Base-by-base conservation (phyloP, 2,113 vertebrate species). In the Corythaixoides concolor region DNA sequence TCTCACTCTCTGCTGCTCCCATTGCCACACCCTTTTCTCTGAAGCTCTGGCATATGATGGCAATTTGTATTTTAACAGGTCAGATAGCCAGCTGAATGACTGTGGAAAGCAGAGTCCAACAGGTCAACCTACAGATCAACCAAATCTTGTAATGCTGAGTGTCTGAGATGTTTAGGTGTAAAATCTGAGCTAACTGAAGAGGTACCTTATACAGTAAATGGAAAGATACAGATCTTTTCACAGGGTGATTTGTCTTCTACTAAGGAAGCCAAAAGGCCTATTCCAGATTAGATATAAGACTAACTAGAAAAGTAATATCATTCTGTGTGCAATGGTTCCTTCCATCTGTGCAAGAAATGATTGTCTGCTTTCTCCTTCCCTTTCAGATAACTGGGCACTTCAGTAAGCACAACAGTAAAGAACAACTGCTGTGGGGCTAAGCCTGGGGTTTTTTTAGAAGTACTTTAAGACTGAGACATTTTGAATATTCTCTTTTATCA, bases 271-370 rank as follows among this genome's bases (percentile, higher is more conserved):
- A 3, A 72, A 89, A 80, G 24, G 41, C 12, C 8, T 88, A 43
- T 49, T 30, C 88, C 24, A 63, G 66, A 85, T 92, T 85, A 88
- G 35, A 62, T 73, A 82, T 28, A 49, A 93, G 41, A 88, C 63
- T 91, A 95, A 90, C 30, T 85, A 79, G 62, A 89, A 91, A 88
- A 90, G 28, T 58, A 87, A 32, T 87, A 86, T 26, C 19, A 50
- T 58, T 89, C 77, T 67, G 8, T 76, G 43, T 63, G 22, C 59
- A 53, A 43, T 19, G 8, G 22, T 56, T 90, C 55, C 55, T 86
- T 93, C 83, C 45, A 90, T 62, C 35, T 64, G 37, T 68, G 28
- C 55, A 49, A 90, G 67, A 92, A 80, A 66, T 47, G 4, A 13
- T 70, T 76, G 39, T 33, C 30, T 60, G 13, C 20, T 83, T 95